Evolutionary conservation across 2,113 vertebrate genomes (phyloP).

Genomic region (Sceloporus tristichus): DNA sequence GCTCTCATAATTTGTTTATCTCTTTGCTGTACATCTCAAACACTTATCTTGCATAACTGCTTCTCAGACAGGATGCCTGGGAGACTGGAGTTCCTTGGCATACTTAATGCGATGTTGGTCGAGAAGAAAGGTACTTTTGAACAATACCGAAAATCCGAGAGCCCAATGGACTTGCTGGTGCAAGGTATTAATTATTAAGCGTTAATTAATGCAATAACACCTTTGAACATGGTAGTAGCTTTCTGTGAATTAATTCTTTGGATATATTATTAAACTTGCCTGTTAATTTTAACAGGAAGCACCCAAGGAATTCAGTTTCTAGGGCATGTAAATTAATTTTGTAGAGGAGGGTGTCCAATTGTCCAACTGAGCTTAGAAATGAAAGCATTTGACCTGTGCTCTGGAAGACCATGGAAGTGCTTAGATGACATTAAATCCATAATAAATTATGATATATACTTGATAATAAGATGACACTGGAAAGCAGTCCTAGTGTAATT

Average conservation of each 20-base stretch:
- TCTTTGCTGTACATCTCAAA: slow-evolving; percentile 19
- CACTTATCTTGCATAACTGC: not conserved
- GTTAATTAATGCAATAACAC: slow-evolving; percentile 59
- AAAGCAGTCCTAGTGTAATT: slow-evolving; percentile 16
- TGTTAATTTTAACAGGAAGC: slow-evolving; percentile 41
- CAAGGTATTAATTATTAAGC: slow-evolving; percentile 57
- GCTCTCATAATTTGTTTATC: slow-evolving; percentile 20
- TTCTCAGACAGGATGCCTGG: slow-evolving; percentile 6
- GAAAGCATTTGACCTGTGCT: not conserved
- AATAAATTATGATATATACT: not conserved
- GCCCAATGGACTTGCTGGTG: not conserved
- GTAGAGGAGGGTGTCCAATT: not conserved
- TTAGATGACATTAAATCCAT: not conserved
- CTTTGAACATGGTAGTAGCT: slow-evolving; percentile 45
- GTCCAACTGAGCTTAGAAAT: slow-evolving; percentile 5
- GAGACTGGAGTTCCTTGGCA: slow-evolving; percentile 6
- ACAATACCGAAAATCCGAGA: slow-evolving; percentile 19
- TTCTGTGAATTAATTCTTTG: slow-evolving; percentile 44
- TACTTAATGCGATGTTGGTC: not conserved
- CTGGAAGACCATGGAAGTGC: not conserved
- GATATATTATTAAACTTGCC: slow-evolving; percentile 43
- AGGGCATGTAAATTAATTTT: slow-evolving; percentile 11
- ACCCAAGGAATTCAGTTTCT: slow-evolving; percentile 20
- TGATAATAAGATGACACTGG: slow-evolving; percentile 21
- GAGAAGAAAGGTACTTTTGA: slow-evolving; percentile 31